Base-by-base conservation (phyloP, 2,888 invertebrate species). In the Seira ritae region DNA sequence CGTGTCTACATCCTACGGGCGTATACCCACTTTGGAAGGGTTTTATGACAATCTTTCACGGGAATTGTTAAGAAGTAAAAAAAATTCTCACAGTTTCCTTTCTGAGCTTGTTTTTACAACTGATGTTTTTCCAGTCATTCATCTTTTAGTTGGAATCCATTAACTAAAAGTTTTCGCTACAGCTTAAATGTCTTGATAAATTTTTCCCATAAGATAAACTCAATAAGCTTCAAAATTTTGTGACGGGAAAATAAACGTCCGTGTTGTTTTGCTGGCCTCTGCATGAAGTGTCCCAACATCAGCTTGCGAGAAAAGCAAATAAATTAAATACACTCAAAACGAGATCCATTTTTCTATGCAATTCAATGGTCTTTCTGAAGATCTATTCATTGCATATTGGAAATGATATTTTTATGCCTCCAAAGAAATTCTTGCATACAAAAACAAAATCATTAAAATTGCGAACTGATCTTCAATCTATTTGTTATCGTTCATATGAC, bases 41-140 rank as follows among this genome's bases (percentile, higher is more conserved):
- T 62, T 62, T 62, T 62, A 62, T 62, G 62, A 62, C 62, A 62
- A 62, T 62, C 62, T 62, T 22, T 62, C 20, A 62, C 3, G 1
- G 10, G n/a, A 62, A 19, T 22, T 62, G 62, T 3, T 62, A 62
- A 19, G 22, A 20, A 62, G 62, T 62, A 55, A 20, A 62, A 15
- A 20, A 42, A 73, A 68, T 60, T 79, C 73, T 67, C 73, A 72
- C 72, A 67, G 73, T 67, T 72, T 72, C 31, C 62, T 72, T 72
- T 8, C 62, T 79, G 73, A 79, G 79, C 79, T 68, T 79, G 79
- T 79, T 79, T 79, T 73, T 62, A 62, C 62, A 62, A 62, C 62
- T 62, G 62, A 62, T 22, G 62, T 20, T 62, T 31, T 62, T 66
- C 72, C 55, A 72, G 37, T 69, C 46, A 70, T 78, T 71, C 65